phyloP scores from a whole-genome alignment of 2,113 vertebrate genomes.

The Nothobranchius kuhntae region DNA sequence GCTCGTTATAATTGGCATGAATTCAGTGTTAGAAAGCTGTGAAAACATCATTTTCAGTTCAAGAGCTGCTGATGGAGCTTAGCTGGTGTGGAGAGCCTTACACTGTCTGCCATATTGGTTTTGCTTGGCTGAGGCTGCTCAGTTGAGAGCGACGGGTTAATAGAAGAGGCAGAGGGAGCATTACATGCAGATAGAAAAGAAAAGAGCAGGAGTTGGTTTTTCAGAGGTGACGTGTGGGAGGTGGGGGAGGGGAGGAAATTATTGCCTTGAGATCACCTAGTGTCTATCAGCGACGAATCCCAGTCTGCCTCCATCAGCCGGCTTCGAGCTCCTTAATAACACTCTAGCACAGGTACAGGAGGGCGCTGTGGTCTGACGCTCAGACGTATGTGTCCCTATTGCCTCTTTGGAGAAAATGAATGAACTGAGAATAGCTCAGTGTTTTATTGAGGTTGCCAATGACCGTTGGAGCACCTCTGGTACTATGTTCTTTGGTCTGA shows the following conservation, averaged over 20 bases:
- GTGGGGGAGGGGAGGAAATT: constrained; percentile 16
- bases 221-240: constrained; percentile 23
- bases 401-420: constrained; percentile 47
- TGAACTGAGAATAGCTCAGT: constrained; percentile 5
- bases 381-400: constrained; percentile 54
- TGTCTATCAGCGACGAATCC: constrained; percentile 37
- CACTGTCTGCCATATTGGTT: constrained; percentile 56
- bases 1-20: constrained; percentile 51
- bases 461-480: no score
- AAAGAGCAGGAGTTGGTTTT: constrained; percentile 35
- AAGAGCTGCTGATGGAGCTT: constrained; percentile 57
- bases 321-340: constrained; percentile 18
- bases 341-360: constrained; percentile 2
- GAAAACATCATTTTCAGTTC: constrained; percentile 69
- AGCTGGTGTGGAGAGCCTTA: constrained; percentile 54
- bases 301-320: constrained; percentile 30
- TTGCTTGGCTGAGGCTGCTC: constrained; percentile 47
- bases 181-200: constrained; percentile 26
- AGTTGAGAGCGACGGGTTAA: constrained; percentile 49
- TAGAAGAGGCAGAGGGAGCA: constrained; percentile 32
- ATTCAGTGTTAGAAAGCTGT: constrained; percentile 66
- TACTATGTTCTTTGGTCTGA: no score
- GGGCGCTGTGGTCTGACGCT: constrained; percentile 31
- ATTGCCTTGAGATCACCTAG: constrained; percentile 65
- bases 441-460: constrained; percentile 8